phyloP scores from a whole-genome alignment of 2,888 invertebrate genomes.

The Euzetes globulus region DNA sequence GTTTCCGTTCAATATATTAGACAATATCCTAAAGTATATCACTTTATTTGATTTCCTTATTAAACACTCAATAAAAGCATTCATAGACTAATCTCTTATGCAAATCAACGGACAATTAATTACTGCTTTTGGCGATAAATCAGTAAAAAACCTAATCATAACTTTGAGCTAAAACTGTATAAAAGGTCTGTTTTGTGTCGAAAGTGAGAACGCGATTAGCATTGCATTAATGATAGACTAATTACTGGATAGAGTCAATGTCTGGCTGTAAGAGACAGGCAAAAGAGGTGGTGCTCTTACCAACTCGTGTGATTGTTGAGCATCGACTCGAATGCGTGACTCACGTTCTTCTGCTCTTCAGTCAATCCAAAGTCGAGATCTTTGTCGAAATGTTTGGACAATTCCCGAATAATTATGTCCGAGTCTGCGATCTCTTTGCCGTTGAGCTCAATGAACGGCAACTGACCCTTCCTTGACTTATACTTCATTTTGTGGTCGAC shows the following conservation, averaged over 20 bases:
- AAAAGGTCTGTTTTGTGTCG: neutral
- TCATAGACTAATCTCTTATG: neutral
- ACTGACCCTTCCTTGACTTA: conserved; percentile 85
- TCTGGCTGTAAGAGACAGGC: neutral
- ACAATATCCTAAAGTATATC: neutral
- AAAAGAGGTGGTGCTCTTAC: conserved; percentile 48
- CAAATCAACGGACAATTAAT: neutral
- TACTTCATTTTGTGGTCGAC: conserved; percentile 89
- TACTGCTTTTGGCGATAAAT: no score
- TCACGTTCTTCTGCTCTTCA: conserved; percentile 73
- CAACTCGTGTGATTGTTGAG: conserved; percentile 87
- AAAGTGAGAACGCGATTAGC: neutral
- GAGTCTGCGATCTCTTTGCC: conserved; percentile 91
- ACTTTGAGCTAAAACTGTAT: neutral
- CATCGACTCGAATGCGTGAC: conserved; percentile 89
- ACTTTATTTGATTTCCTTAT: neutral
- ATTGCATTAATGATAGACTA: no score
- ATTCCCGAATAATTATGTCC: conserved; percentile 76
- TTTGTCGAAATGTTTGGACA: conserved; percentile 71
- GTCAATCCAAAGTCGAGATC: conserved; percentile 74
- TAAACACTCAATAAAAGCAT: neutral
- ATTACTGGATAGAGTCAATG: neutral
- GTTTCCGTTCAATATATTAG: neutral
- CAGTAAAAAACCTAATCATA: neutral
- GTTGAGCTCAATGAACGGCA: conserved; percentile 90